Evolutionary conservation across 2,888 invertebrate genomes (phyloP).

Genomic region (Andrena hattorfiana): DNA sequence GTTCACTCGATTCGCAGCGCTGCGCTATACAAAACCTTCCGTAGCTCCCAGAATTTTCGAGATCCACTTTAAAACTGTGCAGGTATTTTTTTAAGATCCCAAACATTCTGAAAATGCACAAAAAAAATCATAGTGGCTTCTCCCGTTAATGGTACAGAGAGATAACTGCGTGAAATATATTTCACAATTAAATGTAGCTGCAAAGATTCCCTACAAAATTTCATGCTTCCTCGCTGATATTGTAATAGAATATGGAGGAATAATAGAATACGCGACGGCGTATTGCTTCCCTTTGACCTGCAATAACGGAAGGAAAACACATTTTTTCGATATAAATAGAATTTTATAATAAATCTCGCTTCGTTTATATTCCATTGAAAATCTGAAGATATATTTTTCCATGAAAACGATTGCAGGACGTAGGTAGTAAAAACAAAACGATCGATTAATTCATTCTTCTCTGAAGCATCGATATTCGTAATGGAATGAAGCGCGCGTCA

Average conservation of each 20-base stretch:
- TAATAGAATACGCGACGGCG: background rate
- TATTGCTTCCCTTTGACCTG: background rate
- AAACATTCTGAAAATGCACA: no score
- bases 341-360: background rate
- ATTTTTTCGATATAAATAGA: background rate
- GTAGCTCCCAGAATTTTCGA: no score
- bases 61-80: no score
- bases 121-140: no score
- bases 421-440: background rate
- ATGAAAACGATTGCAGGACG: background rate
- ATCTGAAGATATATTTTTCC: background rate
- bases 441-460: background rate
- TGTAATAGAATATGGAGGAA: background rate
- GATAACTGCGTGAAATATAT: no score
- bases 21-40: no score
- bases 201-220: no score
- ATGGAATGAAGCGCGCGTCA: background rate
- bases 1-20: no score
- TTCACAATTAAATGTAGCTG: no score
- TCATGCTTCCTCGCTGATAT: background rate
- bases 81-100: no score
- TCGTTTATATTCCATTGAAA: background rate
- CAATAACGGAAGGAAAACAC: slow-evolving; percentile 5
- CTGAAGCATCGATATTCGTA: background rate
- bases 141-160: no score